A percentile compares a stretch with the other conserved stretches of the same genome.
These are phyloP conservation scores for Oscheius myriophilus DNA, from an alignment of 2,888 invertebrate species.

Conservation along the genomic window DNA sequence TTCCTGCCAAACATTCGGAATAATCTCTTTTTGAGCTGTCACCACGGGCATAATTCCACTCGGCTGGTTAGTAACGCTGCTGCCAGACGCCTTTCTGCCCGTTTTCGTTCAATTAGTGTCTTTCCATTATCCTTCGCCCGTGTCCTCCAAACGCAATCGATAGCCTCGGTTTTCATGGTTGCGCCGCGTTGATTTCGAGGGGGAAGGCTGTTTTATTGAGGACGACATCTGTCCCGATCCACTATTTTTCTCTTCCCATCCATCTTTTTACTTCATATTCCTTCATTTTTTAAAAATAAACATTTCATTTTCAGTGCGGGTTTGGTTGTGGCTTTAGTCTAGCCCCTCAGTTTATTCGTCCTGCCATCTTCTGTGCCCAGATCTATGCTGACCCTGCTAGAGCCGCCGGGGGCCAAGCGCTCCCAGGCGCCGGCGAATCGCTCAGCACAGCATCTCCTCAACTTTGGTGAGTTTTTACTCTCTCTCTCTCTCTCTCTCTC, in stretches of 20 bases:
- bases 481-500: neutral
- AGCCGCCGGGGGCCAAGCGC: slow-evolving; percentile 59
- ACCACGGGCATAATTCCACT: too few relatives aligned
- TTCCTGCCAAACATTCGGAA: too few relatives aligned
- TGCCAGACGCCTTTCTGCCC: neutral
- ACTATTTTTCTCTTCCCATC: neutral
- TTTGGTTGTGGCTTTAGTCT: slow-evolving; percentile 9
- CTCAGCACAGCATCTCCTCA: slow-evolving; percentile 57
- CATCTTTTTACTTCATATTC: neutral
- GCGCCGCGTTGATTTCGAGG: slow-evolving; percentile 2
- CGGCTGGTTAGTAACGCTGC: too few relatives aligned
- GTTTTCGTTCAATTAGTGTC: slow-evolving; percentile 19
- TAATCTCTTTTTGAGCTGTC: too few relatives aligned
- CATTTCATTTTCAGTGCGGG: slow-evolving; percentile 17
- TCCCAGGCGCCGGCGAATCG: slow-evolving; percentile 47
- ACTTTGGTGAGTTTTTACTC: slow-evolving; percentile 39
- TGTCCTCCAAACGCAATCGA: slow-evolving; percentile 25
- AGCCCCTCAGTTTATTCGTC: slow-evolving; percentile 12
- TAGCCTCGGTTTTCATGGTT: slow-evolving; percentile 22
- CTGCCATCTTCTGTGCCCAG: slow-evolving; percentile 25
- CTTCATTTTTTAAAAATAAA: neutral
- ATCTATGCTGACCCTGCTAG: slow-evolving; percentile 59
- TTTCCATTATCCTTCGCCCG: slow-evolving; percentile 19
- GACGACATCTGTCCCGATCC: slow-evolving; percentile 5
- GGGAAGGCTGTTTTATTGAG: slow-evolving; percentile 13